Evolutionary conservation across 1,140 invertebrate species (phyloP).

Genomic region (Planococcus citri): DNA sequence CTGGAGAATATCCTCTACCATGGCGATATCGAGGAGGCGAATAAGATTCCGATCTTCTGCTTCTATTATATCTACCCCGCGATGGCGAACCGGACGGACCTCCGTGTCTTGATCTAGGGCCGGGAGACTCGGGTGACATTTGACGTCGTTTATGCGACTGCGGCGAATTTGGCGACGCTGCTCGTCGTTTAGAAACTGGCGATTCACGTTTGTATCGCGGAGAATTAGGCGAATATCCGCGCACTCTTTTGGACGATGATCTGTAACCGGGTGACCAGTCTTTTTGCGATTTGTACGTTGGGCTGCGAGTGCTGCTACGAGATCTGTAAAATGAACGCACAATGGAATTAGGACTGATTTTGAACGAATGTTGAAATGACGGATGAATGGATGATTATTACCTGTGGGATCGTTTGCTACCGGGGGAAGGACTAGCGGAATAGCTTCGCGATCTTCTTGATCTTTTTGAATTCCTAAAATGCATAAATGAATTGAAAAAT

Average conservation of each 20-base stretch:
- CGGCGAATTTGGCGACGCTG: constrained; percentile 6
- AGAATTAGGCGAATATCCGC: constrained; percentile 22
- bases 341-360: not conserved
- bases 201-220: constrained; percentile 23
- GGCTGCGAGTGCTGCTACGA: constrained; percentile 33
- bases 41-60: constrained; percentile 2
- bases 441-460: constrained; percentile 29
- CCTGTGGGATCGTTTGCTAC: constrained; percentile 28
- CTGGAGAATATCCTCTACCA: constrained; percentile 27
- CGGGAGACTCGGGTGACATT: not conserved
- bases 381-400: constrained; percentile 21
- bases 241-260: not conserved
- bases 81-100: not conserved
- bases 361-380: too few relatives aligned
- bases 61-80: not conserved
- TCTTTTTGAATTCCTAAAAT: constrained; percentile 24
- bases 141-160: constrained; percentile 9
- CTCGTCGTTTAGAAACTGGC: not conserved
- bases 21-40: constrained; percentile 5
- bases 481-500: constrained; percentile 29
- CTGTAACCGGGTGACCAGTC: constrained; percentile 23
- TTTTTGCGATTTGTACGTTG: constrained; percentile 35
- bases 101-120: constrained; percentile 27
- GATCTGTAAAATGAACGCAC: constrained; percentile 31
- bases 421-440: constrained; percentile 27